These are phyloP conservation scores for Globia sparganii DNA, from an alignment of 2,888 invertebrate species.

Conservation along the genomic window DNA sequence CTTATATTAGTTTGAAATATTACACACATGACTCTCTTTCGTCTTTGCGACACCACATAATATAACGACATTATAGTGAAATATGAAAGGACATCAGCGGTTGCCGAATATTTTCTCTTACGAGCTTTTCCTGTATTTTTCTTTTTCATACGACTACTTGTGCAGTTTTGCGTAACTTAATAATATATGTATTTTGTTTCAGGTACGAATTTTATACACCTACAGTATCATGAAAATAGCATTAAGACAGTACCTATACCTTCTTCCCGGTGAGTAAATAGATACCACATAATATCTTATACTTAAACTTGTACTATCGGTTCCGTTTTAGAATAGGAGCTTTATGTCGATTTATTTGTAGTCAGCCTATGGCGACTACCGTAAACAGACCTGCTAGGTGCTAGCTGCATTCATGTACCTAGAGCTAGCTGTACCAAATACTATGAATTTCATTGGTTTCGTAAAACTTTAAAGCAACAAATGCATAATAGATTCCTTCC, in stretches of 20 bases:
- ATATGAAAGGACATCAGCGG: constrained; percentile 65
- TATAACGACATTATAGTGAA: constrained; percentile 66
- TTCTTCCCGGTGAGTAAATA: constrained; percentile 21
- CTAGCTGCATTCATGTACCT: background rate
- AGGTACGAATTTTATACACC: constrained; percentile 50
- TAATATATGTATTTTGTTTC: constrained; percentile 63
- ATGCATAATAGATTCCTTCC: background rate
- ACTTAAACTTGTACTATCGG: background rate
- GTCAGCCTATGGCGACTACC: background rate
- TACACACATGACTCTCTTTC: constrained; percentile 42
- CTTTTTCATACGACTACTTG: constrained; percentile 47
- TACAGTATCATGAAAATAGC: constrained; percentile 17
- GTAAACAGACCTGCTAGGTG: background rate
- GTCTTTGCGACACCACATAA: constrained; percentile 59
- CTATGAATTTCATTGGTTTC: background rate
- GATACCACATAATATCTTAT: constrained; percentile 16
- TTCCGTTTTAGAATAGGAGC: background rate
- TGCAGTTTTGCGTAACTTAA: constrained; percentile 42
- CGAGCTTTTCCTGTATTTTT: constrained; percentile 52
- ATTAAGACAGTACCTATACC: background rate
- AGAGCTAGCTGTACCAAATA: background rate
- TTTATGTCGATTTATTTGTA: background rate
- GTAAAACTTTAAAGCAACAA: background rate
- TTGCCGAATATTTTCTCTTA: constrained; percentile 60
- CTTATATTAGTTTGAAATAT: constrained; percentile 55